Evolutionary conservation across 2,797 vertebrate genomes (phyloP).

Genomic region (Micropoecilia bifurca): DNA sequence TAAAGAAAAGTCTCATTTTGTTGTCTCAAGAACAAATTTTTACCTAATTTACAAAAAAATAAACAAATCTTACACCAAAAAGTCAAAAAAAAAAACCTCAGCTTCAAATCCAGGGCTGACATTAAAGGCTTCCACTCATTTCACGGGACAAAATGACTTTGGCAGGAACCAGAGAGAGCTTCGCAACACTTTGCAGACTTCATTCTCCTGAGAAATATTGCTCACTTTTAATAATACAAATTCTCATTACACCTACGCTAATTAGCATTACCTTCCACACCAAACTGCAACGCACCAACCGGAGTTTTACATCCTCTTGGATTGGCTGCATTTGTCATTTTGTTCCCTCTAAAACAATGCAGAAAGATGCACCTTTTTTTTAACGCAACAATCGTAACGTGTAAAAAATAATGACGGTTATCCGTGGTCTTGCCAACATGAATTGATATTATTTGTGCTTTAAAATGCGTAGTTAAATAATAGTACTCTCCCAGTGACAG

Average conservation of each 20-base stretch:
- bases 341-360: neutral
- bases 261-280: neutral
- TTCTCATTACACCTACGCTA: neutral
- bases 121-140: neutral
- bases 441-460: neutral
- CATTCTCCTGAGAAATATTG: neutral
- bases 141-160: neutral
- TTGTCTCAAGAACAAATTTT: neutral
- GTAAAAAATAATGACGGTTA: neutral
- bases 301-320: neutral
- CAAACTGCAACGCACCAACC: neutral
- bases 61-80: neutral
- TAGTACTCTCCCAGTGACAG: constrained; percentile 20
- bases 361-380: neutral
- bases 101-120: neutral
- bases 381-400: neutral
- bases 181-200: neutral
- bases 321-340: neutral
- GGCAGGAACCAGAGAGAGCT: neutral
- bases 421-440: neutral
- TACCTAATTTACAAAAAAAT: neutral
- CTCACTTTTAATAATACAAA: neutral
- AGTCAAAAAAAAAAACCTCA: neutral
- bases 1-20: neutral
- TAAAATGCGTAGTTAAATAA: constrained; percentile 16